phyloP scores from a whole-genome alignment of 2,113 vertebrate species.

The Caretta caretta region DNA sequence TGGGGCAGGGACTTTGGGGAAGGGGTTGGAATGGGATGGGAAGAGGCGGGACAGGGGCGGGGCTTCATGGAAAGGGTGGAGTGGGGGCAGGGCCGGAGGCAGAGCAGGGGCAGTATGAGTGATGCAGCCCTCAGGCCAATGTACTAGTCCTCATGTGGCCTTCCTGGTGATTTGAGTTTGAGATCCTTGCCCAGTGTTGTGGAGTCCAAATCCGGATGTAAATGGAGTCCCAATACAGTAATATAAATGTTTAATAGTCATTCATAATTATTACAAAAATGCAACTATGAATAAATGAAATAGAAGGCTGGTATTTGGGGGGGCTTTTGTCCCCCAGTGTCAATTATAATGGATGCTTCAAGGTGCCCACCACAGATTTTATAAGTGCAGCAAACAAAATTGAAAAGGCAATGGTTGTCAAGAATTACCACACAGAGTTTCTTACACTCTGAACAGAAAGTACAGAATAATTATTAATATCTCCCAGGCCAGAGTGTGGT shows the following conservation, averaged over 20 bases:
- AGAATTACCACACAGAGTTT: background rate
- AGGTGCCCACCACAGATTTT: background rate
- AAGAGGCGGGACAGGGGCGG: too few species aligned
- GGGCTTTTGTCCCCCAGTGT: background rate
- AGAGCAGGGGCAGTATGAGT: too few species aligned
- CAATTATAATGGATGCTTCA: background rate
- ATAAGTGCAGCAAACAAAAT: background rate
- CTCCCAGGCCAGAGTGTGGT: background rate
- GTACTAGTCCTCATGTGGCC: too few species aligned
- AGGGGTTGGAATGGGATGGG: too few species aligned
- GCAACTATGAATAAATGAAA: background rate
- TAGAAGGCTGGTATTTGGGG: accelerated
- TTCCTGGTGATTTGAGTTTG: too few species aligned
- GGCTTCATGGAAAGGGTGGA: too few species aligned
- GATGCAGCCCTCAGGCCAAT: too few species aligned
- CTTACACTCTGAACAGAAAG: background rate
- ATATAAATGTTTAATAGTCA: background rate
- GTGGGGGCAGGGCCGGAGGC: too few species aligned
- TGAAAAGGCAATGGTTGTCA: background rate
- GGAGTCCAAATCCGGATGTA: background rate
- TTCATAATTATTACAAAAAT: background rate
- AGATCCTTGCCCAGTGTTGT: background rate
- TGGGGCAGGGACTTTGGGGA: too few species aligned
- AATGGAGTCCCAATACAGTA: too few species aligned
- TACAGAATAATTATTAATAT: background rate